phyloP scores from a whole-genome alignment of 2,888 invertebrate genomes.

The Cephus runcator region DNA sequence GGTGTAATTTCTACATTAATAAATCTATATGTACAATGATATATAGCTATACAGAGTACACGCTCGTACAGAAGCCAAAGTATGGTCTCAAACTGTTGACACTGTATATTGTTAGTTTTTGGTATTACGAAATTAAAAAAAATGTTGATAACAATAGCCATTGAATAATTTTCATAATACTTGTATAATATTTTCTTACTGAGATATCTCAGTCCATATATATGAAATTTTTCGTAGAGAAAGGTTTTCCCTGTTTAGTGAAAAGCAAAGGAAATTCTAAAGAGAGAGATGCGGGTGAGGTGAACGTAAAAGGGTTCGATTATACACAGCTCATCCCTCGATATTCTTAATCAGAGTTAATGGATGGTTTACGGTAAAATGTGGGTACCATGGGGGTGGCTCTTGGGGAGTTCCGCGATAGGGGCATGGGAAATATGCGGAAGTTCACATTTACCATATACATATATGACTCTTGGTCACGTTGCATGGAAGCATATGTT shows the following conservation, averaged over 20 bases:
- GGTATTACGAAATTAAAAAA: no score
- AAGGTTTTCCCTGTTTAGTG: background rate
- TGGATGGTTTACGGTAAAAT: conserved; percentile 31
- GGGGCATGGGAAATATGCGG: conserved; percentile 33
- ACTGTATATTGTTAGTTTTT: no score
- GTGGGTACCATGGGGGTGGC: conserved; percentile 32
- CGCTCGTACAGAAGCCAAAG: no score
- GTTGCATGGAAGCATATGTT: conserved; percentile 28
- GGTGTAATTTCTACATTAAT: no score
- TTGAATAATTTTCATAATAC: no score
- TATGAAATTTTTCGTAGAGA: background rate
- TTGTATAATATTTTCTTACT: no score
- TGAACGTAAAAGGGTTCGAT: background rate
- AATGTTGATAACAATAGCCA: no score
- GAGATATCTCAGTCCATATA: no score
- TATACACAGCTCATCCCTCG: background rate
- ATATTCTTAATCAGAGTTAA: conserved; percentile 22
- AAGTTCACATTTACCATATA: conserved; percentile 21
- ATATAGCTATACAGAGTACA: no score
- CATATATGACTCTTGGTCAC: background rate
- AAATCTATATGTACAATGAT: no score
- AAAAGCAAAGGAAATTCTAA: background rate
- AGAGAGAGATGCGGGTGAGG: background rate
- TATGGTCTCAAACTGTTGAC: no score
- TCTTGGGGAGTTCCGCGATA: conserved; percentile 19